Base-by-base conservation (phyloP, 2,888 invertebrate genomes). In the Anarsia innoxiella region DNA sequence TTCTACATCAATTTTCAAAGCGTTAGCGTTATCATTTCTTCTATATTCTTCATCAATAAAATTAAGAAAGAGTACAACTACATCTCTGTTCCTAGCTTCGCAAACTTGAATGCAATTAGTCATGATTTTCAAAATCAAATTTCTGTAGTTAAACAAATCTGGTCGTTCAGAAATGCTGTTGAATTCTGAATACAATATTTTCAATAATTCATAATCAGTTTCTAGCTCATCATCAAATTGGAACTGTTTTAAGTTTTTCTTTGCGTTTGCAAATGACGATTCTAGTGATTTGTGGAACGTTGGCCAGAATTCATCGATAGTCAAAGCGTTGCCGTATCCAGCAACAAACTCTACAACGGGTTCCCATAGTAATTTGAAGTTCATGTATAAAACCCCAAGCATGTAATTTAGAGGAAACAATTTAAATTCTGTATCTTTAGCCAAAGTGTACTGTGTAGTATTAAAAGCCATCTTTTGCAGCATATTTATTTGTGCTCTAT, bases 321-420 rank as follows among this genome's bases (percentile, higher is more conserved):
- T 60, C 56, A 91, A 66, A 0, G 88, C 86, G 53, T 86, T 86
- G 0, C 94, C 93, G 62, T 93, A 93, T 0, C 91, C 88, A 1
- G 90, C 87, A 31, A 97, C 89, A 26, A 96, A 85, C 57, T 92
- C 89, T 10, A 88, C 83, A 0, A 93, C 86, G 0, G 96, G 95
- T 44, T 93, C 91, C 97, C 97, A 97, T 0, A 98, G 67, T 9
- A 95, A 79, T 51, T 93, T 92, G 58, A 98, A 97, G 66, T 97
- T 97, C 12, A 93, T 86, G 66, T 93, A 94, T 32, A 97, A 78
- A 41, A 90, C 87, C 1, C 97, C 96, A 19, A 97, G 85, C 55
- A 97, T 86, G 56, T 93, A 95, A 42, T 91, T 87, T 12, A 98
- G 63, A 0, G 92, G 89, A 53, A 92, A 88, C 49, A 88, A 75